Conservation (phyloP, 2,888 invertebrate genomes). For the Xestia sexstrigata region DNA sequence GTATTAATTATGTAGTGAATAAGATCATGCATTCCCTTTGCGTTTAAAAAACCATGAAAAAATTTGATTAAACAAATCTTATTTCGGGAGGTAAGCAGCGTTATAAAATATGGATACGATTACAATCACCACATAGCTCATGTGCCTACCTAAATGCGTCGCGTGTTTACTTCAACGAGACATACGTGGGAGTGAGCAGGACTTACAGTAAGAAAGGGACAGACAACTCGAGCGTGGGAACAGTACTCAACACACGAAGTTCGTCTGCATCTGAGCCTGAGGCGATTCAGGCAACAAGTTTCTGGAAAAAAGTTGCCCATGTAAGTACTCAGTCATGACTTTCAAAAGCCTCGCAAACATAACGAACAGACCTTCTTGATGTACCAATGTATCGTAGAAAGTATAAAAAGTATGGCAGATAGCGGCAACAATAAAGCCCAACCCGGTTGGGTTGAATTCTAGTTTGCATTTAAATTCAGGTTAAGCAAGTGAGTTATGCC, state of each 20-base stretch:
- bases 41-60: not conserved
- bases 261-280: conserved; percentile 74
- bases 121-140: conserved; percentile 8
- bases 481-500: conserved; percentile 4
- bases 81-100: not conserved
- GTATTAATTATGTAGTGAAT: not conserved
- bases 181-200: conserved; percentile 63
- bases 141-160: conserved; percentile 27
- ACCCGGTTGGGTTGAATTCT: conserved; percentile 19
- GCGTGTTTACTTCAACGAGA: conserved; percentile 59
- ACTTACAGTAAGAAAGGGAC: conserved; percentile 66
- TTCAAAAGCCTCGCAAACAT: conserved; percentile 73
- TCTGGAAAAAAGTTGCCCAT: conserved; percentile 75
- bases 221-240: conserved; percentile 81
- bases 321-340: conserved; percentile 72
- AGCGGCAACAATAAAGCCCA: conserved; percentile 44
- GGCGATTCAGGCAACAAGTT: conserved; percentile 76
- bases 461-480: conserved; percentile 9
- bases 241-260: conserved; percentile 70
- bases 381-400: conserved; percentile 47
- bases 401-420: conserved; percentile 28
- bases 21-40: too few species aligned
- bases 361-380: conserved; percentile 72
- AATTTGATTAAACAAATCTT: not conserved
- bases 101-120: conserved; percentile 6